Conservation (phyloP, 2,888 invertebrate genomes). For the Lottia gigantea region DNA sequence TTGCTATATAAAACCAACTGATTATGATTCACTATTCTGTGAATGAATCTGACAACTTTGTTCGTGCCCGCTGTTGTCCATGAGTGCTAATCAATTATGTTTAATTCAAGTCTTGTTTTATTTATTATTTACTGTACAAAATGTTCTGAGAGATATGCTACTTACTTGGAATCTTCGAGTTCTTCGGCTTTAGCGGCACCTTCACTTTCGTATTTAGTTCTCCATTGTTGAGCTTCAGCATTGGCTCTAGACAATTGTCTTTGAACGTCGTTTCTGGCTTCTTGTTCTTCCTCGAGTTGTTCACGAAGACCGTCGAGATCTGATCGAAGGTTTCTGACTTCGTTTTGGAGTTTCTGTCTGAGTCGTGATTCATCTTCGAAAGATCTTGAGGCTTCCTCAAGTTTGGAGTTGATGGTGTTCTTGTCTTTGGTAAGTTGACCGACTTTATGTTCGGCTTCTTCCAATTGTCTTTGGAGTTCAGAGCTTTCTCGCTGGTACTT, state of each 20-base stretch:
- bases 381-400: slow-evolving; percentile 96
- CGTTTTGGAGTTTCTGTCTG: slow-evolving; percentile 69
- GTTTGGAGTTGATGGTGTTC: slow-evolving; percentile 92
- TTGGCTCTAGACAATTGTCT: slow-evolving; percentile 98
- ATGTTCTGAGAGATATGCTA: background rate
- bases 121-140: too few species aligned
- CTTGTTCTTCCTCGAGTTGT: slow-evolving; percentile 98
- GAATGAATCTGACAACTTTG: too few species aligned
- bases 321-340: slow-evolving; percentile 98
- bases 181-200: slow-evolving; percentile 72
- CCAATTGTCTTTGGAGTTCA: slow-evolving; percentile 93
- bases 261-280: slow-evolving; percentile 97
- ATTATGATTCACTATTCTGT: too few species aligned
- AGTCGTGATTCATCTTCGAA: slow-evolving; percentile 88
- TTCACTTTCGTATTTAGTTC: slow-evolving; percentile 95
- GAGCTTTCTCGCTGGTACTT: slow-evolving; percentile 96
- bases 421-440: slow-evolving; percentile 91
- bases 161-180: slow-evolving; percentile 65
- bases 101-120: too few species aligned
- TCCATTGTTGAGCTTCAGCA: slow-evolving; percentile 95
- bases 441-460: slow-evolving; percentile 96
- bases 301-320: slow-evolving; percentile 98
- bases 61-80: too few species aligned
- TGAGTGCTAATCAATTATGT: too few species aligned
- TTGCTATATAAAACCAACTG: too few species aligned